A percentile compares a stretch with the other conserved stretches of the same genome.
These are phyloP conservation scores for Watsonalla cultraria DNA, from an alignment of 2,888 invertebrate species.

Conservation along the genomic window DNA sequence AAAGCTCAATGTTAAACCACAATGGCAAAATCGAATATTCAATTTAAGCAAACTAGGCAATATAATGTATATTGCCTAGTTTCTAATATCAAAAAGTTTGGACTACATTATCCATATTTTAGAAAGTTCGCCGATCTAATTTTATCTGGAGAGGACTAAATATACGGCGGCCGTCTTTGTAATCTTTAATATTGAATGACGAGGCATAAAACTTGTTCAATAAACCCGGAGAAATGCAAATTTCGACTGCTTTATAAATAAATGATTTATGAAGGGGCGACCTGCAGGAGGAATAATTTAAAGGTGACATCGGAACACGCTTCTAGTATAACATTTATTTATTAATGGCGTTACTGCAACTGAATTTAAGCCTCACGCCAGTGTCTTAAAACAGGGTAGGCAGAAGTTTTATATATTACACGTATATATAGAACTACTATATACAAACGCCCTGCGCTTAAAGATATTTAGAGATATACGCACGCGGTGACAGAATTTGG, in stretches of 20 bases:
- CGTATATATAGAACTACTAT: too few relatives aligned
- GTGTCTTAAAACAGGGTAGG: too few relatives aligned
- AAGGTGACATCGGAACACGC: constrained; percentile 16
- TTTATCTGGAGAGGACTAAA: constrained; percentile 21
- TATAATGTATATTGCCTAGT: too few relatives aligned
- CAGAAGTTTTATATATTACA: too few relatives aligned
- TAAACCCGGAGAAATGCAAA: constrained; percentile 61
- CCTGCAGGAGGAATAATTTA: constrained; percentile 10
- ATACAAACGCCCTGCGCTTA: too few relatives aligned
- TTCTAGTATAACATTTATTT: too few relatives aligned
- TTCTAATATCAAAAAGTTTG: constrained; percentile 5
- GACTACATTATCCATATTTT: constrained; percentile 33
- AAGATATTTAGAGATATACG: too few relatives aligned
- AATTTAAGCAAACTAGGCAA: not conserved
- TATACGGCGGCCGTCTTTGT: constrained; percentile 25
- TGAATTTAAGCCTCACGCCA: too few relatives aligned
- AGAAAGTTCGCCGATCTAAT: constrained; percentile 31
- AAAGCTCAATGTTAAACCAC: constrained; percentile 4
- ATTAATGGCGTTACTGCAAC: too few relatives aligned
- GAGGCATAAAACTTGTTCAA: constrained; percentile 66
- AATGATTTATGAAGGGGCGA: constrained; percentile 54
- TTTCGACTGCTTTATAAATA: constrained; percentile 47
- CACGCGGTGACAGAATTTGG: too few relatives aligned
- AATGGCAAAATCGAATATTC: not conserved
- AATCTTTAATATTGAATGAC: constrained; percentile 65